Evolutionary conservation across 2,888 invertebrate genomes (phyloP).

Genomic region (Agrochola circellaris): DNA sequence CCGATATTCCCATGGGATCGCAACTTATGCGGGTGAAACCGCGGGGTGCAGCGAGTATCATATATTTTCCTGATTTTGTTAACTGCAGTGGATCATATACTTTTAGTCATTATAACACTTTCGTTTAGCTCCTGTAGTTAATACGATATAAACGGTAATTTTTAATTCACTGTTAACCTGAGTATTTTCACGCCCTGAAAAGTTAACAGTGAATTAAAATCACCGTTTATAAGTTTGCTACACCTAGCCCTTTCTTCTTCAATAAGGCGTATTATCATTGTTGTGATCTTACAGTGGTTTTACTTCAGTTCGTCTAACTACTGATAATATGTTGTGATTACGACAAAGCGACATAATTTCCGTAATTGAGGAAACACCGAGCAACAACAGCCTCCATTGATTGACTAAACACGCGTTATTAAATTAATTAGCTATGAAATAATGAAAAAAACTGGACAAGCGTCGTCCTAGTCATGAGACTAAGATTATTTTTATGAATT

Average conservation of each 20-base stretch:
- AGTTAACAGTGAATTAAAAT: no score
- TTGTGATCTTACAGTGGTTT: not conserved
- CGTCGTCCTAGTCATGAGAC: not conserved
- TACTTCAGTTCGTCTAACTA: conserved; percentile 8
- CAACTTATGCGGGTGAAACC: no score
- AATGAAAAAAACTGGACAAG: conserved; percentile 6
- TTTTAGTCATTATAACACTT: no score
- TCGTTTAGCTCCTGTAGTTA: no score
- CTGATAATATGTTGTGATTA: conserved; percentile 14
- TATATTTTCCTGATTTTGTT: no score
- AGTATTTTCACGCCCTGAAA: no score
- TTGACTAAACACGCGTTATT: conserved; percentile 23
- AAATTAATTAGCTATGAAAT: conserved; percentile 21
- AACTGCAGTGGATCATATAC: no score
- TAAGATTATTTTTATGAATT: not conserved
- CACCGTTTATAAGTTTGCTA: no score
- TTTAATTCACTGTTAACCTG: no score
- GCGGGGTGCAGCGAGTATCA: not conserved
- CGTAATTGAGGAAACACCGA: conserved; percentile 42
- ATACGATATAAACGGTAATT: no score
- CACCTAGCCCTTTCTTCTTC: no score
- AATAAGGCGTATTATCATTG: not conserved
- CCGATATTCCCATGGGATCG: no score
- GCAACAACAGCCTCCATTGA: conserved; percentile 17
- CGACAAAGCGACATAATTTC: conserved; percentile 33